These are phyloP conservation scores for Bugula neritina DNA, from an alignment of 2,888 invertebrate species.

Conservation along the genomic window DNA sequence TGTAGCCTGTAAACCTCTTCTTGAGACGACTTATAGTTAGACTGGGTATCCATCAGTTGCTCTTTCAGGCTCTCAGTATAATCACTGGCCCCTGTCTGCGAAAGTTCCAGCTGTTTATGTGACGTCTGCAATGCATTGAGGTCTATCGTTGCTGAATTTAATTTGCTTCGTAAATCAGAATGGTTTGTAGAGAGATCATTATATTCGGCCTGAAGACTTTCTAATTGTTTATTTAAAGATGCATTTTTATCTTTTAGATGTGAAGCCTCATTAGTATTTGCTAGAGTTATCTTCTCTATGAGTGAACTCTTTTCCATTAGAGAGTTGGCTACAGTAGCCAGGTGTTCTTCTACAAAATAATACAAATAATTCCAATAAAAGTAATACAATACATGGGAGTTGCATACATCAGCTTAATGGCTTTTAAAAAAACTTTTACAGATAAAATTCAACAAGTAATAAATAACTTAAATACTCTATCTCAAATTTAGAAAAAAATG, in stretches of 20 bases:
- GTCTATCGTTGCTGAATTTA: neutral
- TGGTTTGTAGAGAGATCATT: neutral
- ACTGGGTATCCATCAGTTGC: neutral
- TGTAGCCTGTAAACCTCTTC: neutral
- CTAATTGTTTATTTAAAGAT: neutral
- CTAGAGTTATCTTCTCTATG: neutral
- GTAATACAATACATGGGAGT: no score
- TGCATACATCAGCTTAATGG: no score
- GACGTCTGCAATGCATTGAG: neutral
- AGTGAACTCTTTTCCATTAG: slow-evolving; percentile 17
- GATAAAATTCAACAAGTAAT: no score
- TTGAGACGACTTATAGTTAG: neutral
- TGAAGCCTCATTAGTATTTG: neutral
- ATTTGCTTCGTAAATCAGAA: neutral
- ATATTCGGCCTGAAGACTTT: neutral
- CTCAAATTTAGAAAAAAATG: no score
- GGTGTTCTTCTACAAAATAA: slow-evolving; percentile 11
- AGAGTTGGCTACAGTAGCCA: slow-evolving; percentile 12
- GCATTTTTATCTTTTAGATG: neutral
- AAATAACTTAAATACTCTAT: no score
- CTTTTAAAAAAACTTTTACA: no score
- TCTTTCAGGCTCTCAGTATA: slow-evolving; percentile 11
- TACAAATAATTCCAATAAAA: no score
- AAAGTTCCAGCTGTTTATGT: slow-evolving; percentile 4
- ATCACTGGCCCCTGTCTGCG: slow-evolving; percentile 16